A percentile compares a stretch with the other conserved stretches of the same genome.
Conservation (phyloP, 2,797 vertebrate species). For the Rhynchonycteris naso region DNA sequence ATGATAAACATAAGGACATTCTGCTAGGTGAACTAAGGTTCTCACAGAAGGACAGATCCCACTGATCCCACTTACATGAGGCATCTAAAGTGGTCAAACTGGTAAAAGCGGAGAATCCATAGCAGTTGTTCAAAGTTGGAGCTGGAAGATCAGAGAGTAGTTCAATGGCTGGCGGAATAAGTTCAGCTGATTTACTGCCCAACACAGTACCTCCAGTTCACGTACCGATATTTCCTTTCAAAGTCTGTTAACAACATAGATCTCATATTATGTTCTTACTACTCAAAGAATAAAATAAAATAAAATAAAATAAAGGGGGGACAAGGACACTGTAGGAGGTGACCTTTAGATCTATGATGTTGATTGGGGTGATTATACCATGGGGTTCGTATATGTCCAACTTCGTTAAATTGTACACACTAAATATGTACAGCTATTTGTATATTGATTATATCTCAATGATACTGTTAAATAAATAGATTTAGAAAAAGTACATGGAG, state of each 20-base stretch:
- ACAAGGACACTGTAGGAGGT: not conserved
- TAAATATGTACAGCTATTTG: not conserved
- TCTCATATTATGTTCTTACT: not conserved
- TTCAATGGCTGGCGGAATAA: not conserved
- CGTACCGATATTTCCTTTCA: not conserved
- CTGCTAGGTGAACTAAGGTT: not conserved
- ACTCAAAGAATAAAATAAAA: not conserved
- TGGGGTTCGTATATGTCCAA: not conserved
- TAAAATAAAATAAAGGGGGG: not conserved
- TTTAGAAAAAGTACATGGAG: not conserved
- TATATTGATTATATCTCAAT: not conserved
- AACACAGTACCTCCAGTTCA: not conserved
- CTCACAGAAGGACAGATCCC: not conserved
- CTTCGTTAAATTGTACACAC: not conserved
- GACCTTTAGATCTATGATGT: fast-evolving
- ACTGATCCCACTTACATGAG: not conserved
- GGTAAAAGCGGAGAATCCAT: not conserved
- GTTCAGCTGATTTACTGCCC: not conserved
- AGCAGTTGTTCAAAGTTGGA: too few species aligned
- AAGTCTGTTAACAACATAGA: not conserved
- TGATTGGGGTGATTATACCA: not conserved
- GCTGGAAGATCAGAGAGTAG: too few species aligned
- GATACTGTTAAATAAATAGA: not conserved
- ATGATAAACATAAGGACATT: not conserved
- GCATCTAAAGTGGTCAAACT: not conserved